These are phyloP conservation scores for Rhagonycha lutea DNA, from an alignment of 2,888 invertebrate genomes.

Conservation along the genomic window DNA sequence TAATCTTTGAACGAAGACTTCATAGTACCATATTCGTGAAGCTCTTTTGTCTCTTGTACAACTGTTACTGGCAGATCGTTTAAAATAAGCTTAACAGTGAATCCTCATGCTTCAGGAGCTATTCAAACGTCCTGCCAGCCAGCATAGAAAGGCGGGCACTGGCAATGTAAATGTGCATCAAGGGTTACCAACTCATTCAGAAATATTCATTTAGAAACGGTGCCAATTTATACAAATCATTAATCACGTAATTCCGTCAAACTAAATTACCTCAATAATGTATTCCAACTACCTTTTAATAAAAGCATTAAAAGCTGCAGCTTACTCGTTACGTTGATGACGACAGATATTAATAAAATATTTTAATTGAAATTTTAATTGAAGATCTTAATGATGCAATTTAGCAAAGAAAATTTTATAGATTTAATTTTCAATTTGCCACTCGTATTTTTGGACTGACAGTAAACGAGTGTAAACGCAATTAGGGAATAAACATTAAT, in stretches of 20 bases:
- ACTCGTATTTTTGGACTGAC: not conserved
- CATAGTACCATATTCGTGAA: conserved; percentile 34
- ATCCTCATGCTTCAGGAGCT: conserved; percentile 35
- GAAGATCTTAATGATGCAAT: conserved; percentile 39
- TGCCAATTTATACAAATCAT: conserved; percentile 39
- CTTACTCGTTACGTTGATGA: conserved; percentile 21
- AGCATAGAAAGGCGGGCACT: conserved; percentile 33
- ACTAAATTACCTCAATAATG: conserved; percentile 38
- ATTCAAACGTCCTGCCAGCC: conserved; percentile 36
- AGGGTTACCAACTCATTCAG: conserved; percentile 34
- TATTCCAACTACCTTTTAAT: conserved; percentile 38
- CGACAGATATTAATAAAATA: conserved; percentile 39
- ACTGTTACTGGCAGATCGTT: conserved; percentile 41
- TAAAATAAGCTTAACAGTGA: conserved; percentile 39
- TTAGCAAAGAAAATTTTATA: conserved; percentile 7
- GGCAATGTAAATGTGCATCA: conserved; percentile 32
- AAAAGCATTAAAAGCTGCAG: conserved; percentile 27
- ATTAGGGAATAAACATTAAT: conserved; percentile 21
- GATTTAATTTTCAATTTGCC: not conserved
- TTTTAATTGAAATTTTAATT: conserved; percentile 43
- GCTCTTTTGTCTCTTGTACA: conserved; percentile 32
- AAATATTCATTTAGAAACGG: conserved; percentile 36
- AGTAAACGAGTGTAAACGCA: conserved; percentile 7
- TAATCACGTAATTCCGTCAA: conserved; percentile 37
- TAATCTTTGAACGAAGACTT: conserved; percentile 32